These are phyloP conservation scores for Oryzaephilus surinamensis DNA, from an alignment of 1,140 invertebrate species.

Conservation along the genomic window DNA sequence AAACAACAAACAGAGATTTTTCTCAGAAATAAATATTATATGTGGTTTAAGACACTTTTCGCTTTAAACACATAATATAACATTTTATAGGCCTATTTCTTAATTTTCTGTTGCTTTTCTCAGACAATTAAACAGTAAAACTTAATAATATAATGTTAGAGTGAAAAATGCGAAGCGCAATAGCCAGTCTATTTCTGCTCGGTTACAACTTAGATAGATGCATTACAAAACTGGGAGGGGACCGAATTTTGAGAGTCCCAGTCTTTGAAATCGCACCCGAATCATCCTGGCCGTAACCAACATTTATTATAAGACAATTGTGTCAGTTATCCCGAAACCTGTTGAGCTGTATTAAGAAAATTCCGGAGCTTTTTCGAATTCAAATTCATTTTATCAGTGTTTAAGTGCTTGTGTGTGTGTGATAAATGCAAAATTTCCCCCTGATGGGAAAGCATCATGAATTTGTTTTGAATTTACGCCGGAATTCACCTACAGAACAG, in stretches of 20 bases:
- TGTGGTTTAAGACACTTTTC: too few species aligned
- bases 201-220: too few species aligned
- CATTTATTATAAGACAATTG: constrained; percentile 6
- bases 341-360: constrained; percentile 9
- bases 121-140: too few species aligned
- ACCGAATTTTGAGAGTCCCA: constrained; percentile 6
- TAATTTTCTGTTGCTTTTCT: too few species aligned
- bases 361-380: neutral
- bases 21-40: too few species aligned
- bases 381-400: neutral
- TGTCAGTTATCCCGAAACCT: constrained; percentile 18
- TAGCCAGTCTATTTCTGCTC: constrained; percentile 17
- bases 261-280: constrained; percentile 2
- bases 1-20: too few species aligned
- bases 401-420: neutral
- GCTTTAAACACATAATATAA: too few species aligned
- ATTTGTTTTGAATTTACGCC: constrained; percentile 61
- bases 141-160: too few species aligned
- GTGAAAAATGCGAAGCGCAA: too few species aligned
- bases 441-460: constrained; percentile 54
- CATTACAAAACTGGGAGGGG: too few species aligned
- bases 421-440: constrained; percentile 2
- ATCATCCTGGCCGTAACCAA: constrained; percentile 2
- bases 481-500: constrained; percentile 62
- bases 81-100: too few species aligned